phyloP scores from a whole-genome alignment of 1,140 invertebrate species.

The Pseudomyrmex pallidus region DNA sequence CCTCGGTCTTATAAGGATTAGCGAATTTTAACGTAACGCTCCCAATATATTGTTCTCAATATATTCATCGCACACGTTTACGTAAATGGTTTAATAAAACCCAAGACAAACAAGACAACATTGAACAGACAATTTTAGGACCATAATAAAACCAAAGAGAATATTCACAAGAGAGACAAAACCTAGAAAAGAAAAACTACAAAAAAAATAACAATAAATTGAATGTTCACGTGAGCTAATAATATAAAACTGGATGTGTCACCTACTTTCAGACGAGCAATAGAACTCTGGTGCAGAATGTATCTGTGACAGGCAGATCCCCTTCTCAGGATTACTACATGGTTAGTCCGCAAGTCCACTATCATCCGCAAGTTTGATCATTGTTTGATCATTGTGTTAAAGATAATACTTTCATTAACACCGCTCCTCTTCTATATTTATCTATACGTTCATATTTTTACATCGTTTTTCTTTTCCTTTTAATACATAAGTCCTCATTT shows the following conservation, averaged over 20 bases:
- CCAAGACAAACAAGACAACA: background rate
- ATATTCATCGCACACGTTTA: slow-evolving; percentile 46
- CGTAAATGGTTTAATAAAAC: slow-evolving; percentile 19
- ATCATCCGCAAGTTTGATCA: slow-evolving; percentile 81
- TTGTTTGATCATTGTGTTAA: slow-evolving; percentile 84
- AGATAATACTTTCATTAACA: slow-evolving; percentile 80
- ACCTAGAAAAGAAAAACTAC: slow-evolving; percentile 55
- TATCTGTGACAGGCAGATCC: slow-evolving; percentile 86
- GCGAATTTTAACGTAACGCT: slow-evolving; percentile 4
- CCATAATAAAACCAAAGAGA: slow-evolving; percentile 49
- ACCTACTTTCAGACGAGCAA: slow-evolving; percentile 86
- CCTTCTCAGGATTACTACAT: slow-evolving; percentile 86
- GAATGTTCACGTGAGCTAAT: slow-evolving; percentile 71
- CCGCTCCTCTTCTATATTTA: slow-evolving; percentile 58
- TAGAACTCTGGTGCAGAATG: slow-evolving; percentile 86
- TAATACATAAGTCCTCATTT: slow-evolving; percentile 47
- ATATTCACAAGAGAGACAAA: slow-evolving; percentile 16
- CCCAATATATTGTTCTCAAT: too few species aligned
- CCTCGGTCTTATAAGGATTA: background rate
- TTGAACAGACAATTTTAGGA: slow-evolving; percentile 47
- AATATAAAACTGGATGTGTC: slow-evolving; percentile 85
- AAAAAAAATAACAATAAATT: slow-evolving; percentile 19
- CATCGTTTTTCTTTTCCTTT: slow-evolving; percentile 26
- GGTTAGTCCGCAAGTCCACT: slow-evolving; percentile 85
- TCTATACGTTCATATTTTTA: slow-evolving; percentile 60